Percentiles rank a stretch among this genome's conserved stretches.
These are phyloP conservation scores for Pangasianodon gigas DNA, from an alignment of 2,113 vertebrate genomes.

Conservation along the genomic window DNA sequence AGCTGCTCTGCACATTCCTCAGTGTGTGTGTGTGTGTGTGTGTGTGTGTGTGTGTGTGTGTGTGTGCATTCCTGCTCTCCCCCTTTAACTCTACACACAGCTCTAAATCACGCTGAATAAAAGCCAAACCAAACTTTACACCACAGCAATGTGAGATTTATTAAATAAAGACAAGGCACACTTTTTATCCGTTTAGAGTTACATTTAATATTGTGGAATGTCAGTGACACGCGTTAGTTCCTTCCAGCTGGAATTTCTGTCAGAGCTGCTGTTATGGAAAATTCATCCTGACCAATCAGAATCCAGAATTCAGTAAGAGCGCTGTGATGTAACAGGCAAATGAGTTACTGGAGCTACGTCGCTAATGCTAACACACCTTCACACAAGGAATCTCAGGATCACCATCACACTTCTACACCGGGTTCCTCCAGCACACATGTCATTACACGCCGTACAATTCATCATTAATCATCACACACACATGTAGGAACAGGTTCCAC, in stretches of 20 bases:
- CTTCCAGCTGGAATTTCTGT: neutral
- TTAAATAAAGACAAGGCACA: neutral
- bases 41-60: conserved; percentile 34
- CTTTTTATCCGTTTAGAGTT: neutral
- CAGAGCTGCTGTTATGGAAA: neutral
- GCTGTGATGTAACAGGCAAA: neutral
- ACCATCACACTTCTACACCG: neutral
- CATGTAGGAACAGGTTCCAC: neutral
- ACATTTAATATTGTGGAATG: neutral
- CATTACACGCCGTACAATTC: neutral
- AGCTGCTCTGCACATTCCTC: conserved; percentile 30
- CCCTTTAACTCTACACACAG: neutral
- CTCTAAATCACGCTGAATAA: neutral
- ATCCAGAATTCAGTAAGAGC: neutral
- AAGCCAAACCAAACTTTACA: neutral
- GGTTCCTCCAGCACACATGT: neutral
- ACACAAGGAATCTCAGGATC: too few relatives aligned
- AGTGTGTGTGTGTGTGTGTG: conserved; percentile 30
- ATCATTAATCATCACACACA: neutral
- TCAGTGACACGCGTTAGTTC: neutral
- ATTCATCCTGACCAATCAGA: neutral
- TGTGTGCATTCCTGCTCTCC: conserved; percentile 17
- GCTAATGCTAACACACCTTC: too few relatives aligned
- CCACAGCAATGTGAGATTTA: neutral
- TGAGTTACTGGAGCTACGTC: too few relatives aligned